Evolutionary conservation across 2,113 vertebrate species (phyloP).

Genomic region (Centropristis striata): DNA sequence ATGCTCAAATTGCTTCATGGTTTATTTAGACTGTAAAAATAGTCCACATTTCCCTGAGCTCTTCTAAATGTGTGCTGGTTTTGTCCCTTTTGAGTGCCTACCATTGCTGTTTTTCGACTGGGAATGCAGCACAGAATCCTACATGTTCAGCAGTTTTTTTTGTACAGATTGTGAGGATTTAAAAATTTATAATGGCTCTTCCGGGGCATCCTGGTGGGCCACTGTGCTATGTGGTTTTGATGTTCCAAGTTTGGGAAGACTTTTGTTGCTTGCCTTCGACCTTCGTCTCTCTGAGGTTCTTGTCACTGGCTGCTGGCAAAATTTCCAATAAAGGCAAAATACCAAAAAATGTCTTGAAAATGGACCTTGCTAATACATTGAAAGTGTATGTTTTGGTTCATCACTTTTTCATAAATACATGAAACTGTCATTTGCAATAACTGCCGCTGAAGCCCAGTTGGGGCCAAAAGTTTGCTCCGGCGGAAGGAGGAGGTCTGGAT

Average conservation of each 20-base stretch:
- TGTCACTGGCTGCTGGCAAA: not conserved
- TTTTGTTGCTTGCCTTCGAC: not conserved
- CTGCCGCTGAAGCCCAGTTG: not conserved
- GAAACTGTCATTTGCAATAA: not conserved
- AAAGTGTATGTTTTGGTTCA: not conserved
- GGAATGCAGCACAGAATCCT: constrained; percentile 12
- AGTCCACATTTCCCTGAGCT: constrained; percentile 10
- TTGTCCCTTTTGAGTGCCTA: constrained; percentile 12
- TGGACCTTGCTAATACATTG: not conserved
- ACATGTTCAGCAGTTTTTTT: constrained; percentile 19
- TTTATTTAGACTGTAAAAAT: constrained; percentile 48
- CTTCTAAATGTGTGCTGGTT: constrained; percentile 13
- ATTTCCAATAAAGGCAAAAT: not conserved
- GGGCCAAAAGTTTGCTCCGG: not conserved
- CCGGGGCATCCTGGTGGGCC: not conserved
- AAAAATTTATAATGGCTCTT: not conserved
- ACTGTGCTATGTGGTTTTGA: not conserved
- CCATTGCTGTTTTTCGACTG: constrained; percentile 8
- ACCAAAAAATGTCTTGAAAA: not conserved
- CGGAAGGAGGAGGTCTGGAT: constrained; percentile 28
- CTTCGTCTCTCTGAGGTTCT: not conserved
- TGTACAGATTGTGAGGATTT: not conserved
- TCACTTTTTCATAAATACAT: not conserved
- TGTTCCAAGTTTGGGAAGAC: not conserved
- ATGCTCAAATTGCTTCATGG: constrained; percentile 34